These are phyloP conservation scores for Temnothorax nylanderi DNA, from an alignment of 1,140 invertebrate genomes.

Conservation along the genomic window DNA sequence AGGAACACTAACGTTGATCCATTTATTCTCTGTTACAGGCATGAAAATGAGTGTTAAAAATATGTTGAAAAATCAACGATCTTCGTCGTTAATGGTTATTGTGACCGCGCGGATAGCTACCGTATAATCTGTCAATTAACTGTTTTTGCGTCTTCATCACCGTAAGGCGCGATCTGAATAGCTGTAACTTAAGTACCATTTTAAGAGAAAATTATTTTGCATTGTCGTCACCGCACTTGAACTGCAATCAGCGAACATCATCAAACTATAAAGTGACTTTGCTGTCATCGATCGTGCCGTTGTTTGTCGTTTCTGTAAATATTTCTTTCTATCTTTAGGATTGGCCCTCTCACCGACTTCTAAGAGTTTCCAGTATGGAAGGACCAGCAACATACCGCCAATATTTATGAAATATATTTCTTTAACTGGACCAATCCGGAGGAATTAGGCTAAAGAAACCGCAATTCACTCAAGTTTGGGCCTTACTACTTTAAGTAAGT, in stretches of 20 bases:
- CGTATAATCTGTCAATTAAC: background rate
- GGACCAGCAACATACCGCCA: slow-evolving; percentile 82
- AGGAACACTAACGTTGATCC: too few relatives aligned
- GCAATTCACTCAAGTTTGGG: slow-evolving; percentile 87
- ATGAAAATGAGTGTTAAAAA: too few relatives aligned
- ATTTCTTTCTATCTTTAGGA: slow-evolving; percentile 69
- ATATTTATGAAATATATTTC: slow-evolving; percentile 86
- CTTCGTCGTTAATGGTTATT: too few relatives aligned
- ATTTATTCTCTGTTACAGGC: too few relatives aligned
- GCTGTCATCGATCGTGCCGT: too few relatives aligned
- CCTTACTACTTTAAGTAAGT: slow-evolving; percentile 89
- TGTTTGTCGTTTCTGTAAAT: background rate
- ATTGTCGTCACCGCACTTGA: background rate
- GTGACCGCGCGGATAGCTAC: background rate
- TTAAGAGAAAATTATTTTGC: background rate
- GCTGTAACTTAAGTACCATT: background rate
- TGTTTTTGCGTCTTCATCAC: background rate
- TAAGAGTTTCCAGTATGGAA: slow-evolving; percentile 85
- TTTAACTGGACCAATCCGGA: slow-evolving; percentile 88
- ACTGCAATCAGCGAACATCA: background rate
- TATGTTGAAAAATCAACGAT: too few relatives aligned
- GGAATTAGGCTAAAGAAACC: slow-evolving; percentile 84
- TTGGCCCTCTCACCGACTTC: slow-evolving; percentile 79
- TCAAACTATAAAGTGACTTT: background rate
- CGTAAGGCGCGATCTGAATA: background rate